Conservation (phyloP, 2,888 invertebrate genomes). For the Eristalis pertinax region DNA sequence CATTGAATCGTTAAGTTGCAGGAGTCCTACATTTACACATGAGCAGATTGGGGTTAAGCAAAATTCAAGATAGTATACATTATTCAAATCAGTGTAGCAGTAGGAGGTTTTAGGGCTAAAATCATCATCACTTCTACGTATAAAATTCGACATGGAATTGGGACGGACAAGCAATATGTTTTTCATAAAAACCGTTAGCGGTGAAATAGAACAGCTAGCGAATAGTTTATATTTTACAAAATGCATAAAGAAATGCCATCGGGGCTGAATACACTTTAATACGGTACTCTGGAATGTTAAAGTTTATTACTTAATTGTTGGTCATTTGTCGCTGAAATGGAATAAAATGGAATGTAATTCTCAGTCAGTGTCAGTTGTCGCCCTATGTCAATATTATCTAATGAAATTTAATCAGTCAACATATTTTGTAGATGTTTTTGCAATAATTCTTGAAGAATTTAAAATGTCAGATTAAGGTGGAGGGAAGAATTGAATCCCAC, state of each 20-base stretch:
- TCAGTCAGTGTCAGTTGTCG: not conserved
- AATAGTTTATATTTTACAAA: constrained; percentile 2
- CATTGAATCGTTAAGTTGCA: not conserved
- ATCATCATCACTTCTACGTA: constrained; percentile 16
- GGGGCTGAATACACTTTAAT: no score
- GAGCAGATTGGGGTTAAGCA: constrained; percentile 44
- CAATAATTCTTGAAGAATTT: not conserved
- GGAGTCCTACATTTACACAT: constrained; percentile 41
- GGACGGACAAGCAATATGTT: constrained; percentile 7
- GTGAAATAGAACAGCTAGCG: constrained; percentile 1
- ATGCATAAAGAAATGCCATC: not conserved
- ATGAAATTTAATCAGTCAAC: not conserved
- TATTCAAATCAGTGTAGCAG: not conserved
- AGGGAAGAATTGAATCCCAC: no score
- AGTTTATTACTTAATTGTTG: not conserved
- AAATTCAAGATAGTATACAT: constrained; percentile 1
- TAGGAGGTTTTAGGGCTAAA: constrained; percentile 22
- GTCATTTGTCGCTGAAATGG: not conserved
- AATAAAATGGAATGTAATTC: not conserved
- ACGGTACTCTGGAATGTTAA: constrained; percentile 4
- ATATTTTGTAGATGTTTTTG: not conserved
- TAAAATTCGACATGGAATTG: not conserved
- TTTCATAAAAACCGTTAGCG: constrained; percentile 16
- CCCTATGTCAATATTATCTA: no score
- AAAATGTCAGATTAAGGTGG: not conserved